These are phyloP conservation scores for Lanistes nyassanus DNA, from an alignment of 1,140 invertebrate species.

Conservation along the genomic window DNA sequence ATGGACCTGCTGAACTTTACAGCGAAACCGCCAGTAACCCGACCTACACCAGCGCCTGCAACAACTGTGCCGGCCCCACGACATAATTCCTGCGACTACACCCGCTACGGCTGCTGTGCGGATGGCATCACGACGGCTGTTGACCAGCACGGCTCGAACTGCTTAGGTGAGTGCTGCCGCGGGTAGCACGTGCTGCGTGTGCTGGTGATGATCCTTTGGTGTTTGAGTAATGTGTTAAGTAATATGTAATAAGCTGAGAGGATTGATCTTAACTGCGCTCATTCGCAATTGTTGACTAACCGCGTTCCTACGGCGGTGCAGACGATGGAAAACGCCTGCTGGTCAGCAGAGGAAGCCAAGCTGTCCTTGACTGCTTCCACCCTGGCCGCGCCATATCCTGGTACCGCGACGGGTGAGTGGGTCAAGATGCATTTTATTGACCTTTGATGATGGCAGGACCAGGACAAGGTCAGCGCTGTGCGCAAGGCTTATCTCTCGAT, in stretches of 20 bases:
- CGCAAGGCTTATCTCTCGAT: too few relatives aligned
- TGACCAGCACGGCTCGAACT: conserved; percentile 40
- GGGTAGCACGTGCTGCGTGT: too few relatives aligned
- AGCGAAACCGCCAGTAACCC: too few relatives aligned
- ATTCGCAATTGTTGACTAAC: too few relatives aligned
- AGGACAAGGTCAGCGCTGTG: too few relatives aligned
- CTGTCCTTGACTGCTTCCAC: conserved; percentile 22
- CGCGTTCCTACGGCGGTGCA: background rate
- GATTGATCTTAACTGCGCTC: too few relatives aligned
- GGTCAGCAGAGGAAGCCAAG: conserved; percentile 12
- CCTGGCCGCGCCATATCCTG: conserved; percentile 33
- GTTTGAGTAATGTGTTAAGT: too few relatives aligned
- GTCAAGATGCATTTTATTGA: too few relatives aligned
- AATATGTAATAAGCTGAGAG: too few relatives aligned
- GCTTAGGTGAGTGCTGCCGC: conserved; percentile 29
- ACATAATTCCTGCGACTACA: conserved; percentile 38
- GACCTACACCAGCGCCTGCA: conserved; percentile 46
- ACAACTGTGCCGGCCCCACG: conserved; percentile 36
- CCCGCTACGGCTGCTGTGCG: conserved; percentile 52
- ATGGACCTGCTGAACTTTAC: too few relatives aligned
- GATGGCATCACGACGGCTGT: conserved; percentile 42
- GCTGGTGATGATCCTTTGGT: too few relatives aligned
- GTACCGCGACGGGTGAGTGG: conserved; percentile 45
- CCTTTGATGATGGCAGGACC: too few relatives aligned
- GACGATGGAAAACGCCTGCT: conserved; percentile 11